Evolutionary conservation across 1,140 invertebrate species (phyloP), one percentile per base, ranked within the genome.

Genomic region (Drosophila pectinifera): DNA sequence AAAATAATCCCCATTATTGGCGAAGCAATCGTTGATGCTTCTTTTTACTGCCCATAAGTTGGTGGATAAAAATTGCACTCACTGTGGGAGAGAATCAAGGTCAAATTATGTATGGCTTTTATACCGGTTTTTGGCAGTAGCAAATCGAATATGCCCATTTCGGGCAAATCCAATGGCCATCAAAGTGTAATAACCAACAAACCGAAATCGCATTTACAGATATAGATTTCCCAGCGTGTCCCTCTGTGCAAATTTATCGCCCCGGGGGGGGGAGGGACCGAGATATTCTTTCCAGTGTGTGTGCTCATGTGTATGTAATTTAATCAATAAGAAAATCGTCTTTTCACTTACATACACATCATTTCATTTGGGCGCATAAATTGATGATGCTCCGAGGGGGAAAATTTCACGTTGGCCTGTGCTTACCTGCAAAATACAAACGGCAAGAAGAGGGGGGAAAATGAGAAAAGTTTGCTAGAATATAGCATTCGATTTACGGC

Each of bases 321-420:
- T 84, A 84, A 84, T 84, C 77, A 85, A 76, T 84, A 84, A 73
- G 67, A 76, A 85, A 85, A 84, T 84, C 80, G 62, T 84, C 73
- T 76, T 80, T 84, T 84, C 80, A 84, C 80, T 84, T 84, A 84
- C 80, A 70, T 70, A 70, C 68, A 70, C 68, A 70, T 70, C 68
- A 70, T 76, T 68, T 70, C 76, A 80, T 84, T 83, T 80, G 53
- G 73, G 74, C 78, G 75, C 80, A 67, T 74, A 84, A 76, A 73
- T 68, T 75, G 69, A 62, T 73, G 55, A 65, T 69, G 64, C 54
- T 84, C 65, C 51, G 39, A 18, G 58, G 58, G 48, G 65, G 16
- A 38, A 45, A 55, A 69, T 69, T 54, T 46, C 39, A 53, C 58
- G 16, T 49, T 56, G 24, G 18, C 31, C 0, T 53, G 22, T 5